Percentiles rank a stretch among this genome's conserved stretches.
These are phyloP conservation scores for Apodemus sylvaticus DNA, from an alignment of 2,113 vertebrate genomes.

Conservation along the genomic window DNA sequence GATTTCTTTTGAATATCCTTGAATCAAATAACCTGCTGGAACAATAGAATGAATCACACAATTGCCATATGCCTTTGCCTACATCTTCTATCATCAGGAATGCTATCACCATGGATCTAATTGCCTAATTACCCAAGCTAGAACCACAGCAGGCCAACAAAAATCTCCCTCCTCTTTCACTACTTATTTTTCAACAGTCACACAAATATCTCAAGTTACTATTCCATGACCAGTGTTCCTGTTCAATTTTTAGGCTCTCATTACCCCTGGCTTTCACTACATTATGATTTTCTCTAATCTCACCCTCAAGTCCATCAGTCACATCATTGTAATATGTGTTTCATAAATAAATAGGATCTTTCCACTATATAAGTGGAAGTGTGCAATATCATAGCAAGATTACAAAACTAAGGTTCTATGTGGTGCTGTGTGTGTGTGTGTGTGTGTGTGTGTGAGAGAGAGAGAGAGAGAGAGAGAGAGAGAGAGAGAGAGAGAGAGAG, in stretches of 20 bases:
- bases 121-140: not conserved
- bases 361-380: not conserved
- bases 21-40: conserved; percentile 6
- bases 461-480: too few species aligned
- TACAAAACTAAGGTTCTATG: too few species aligned
- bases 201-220: not conserved
- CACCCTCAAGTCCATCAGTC: not conserved
- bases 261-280: not conserved
- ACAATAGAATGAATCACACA: not conserved
- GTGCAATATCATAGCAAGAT: not conserved
- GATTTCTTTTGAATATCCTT: not conserved
- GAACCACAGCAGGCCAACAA: conserved; percentile 15
- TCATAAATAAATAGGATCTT: not conserved
- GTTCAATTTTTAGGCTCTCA: not conserved
- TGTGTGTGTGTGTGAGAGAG: too few species aligned
- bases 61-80: not conserved
- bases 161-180: not conserved
- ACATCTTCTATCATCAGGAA: not conserved
- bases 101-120: not conserved
- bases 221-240: not conserved
- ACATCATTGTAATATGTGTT: not conserved
- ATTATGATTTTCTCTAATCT: not conserved
- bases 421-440: too few species aligned
- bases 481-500: too few species aligned
- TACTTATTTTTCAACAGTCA: not conserved